phyloP scores from a whole-genome alignment of 2,888 invertebrate genomes.

The Malacosoma neustria region DNA sequence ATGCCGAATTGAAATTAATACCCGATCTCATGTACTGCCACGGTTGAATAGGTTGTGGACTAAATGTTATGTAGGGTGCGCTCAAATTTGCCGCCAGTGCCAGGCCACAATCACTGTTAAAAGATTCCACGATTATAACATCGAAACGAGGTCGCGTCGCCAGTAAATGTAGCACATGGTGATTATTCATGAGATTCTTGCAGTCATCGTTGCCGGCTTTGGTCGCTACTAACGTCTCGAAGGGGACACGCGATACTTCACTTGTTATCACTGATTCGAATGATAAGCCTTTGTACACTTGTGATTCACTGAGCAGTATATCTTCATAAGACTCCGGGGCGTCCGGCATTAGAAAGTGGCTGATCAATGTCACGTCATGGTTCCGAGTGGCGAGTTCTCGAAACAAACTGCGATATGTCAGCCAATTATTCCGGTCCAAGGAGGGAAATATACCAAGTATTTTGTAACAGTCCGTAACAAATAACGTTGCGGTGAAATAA shows the following conservation, averaged over 20 bases:
- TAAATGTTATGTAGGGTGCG: slow-evolving; percentile 77
- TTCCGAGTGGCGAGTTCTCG: slow-evolving; percentile 64
- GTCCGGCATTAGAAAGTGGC: slow-evolving; percentile 60
- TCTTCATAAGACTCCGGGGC: slow-evolving; percentile 71
- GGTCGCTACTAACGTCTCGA: slow-evolving; percentile 59
- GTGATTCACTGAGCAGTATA: slow-evolving; percentile 57
- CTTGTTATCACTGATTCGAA: slow-evolving; percentile 64
- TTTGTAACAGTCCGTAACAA: slow-evolving; percentile 48
- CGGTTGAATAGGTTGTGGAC: slow-evolving; percentile 68
- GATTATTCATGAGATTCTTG: slow-evolving; percentile 62
- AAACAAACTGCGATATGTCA: slow-evolving; percentile 64
- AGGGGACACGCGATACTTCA: slow-evolving; percentile 61
- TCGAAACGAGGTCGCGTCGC: slow-evolving; percentile 75
- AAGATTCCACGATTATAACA: slow-evolving; percentile 81
- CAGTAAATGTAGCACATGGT: slow-evolving; percentile 69
- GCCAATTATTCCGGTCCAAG: slow-evolving; percentile 63
- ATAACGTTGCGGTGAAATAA: slow-evolving; percentile 38
- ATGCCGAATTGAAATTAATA: slow-evolving; percentile 68
- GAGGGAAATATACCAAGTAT: slow-evolving; percentile 73
- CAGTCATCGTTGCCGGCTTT: slow-evolving; percentile 68
- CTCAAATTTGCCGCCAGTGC: slow-evolving; percentile 79
- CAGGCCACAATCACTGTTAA: slow-evolving; percentile 83
- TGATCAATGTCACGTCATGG: slow-evolving; percentile 71
- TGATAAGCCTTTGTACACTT: slow-evolving; percentile 54
- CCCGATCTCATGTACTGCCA: slow-evolving; percentile 70